phyloP scores from a whole-genome alignment of 1,140 invertebrate genomes.

The Dinoponera quadriceps region DNA sequence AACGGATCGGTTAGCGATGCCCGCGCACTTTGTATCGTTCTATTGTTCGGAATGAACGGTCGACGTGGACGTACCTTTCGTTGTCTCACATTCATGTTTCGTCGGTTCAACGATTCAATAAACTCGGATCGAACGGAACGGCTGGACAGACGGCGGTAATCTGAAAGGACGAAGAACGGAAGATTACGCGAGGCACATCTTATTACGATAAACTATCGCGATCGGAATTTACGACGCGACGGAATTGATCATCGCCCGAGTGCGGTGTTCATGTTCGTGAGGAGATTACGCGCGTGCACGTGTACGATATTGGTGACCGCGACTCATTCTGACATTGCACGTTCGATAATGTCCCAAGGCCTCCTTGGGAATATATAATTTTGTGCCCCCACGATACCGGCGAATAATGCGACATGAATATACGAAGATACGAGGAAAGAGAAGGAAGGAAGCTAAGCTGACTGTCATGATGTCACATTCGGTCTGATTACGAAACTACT shows the following conservation, averaged over 20 bases:
- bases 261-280: not conserved
- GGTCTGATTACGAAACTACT: not conserved
- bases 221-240: not conserved
- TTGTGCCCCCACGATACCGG: not conserved
- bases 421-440: not conserved
- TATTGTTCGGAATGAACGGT: too few species aligned
- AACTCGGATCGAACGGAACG: not conserved
- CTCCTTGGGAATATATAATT: not conserved
- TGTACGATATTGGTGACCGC: not conserved
- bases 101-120: not conserved
- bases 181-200: not conserved
- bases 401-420: not conserved
- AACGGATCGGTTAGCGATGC: too few species aligned
- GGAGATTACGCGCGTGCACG: not conserved
- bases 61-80: conserved; percentile 28
- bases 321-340: not conserved
- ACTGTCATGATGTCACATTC: not conserved
- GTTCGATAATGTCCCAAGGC: not conserved
- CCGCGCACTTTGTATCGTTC: too few species aligned
- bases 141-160: not conserved
- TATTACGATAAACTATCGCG: not conserved
- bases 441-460: not conserved
- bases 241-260: not conserved
- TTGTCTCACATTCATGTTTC: conserved; percentile 38
- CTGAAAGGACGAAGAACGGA: not conserved